Evolutionary conservation across 2,797 vertebrate species (phyloP), one percentile per base, ranked within the genome.

Genomic region (Liparis tanakae): DNA sequence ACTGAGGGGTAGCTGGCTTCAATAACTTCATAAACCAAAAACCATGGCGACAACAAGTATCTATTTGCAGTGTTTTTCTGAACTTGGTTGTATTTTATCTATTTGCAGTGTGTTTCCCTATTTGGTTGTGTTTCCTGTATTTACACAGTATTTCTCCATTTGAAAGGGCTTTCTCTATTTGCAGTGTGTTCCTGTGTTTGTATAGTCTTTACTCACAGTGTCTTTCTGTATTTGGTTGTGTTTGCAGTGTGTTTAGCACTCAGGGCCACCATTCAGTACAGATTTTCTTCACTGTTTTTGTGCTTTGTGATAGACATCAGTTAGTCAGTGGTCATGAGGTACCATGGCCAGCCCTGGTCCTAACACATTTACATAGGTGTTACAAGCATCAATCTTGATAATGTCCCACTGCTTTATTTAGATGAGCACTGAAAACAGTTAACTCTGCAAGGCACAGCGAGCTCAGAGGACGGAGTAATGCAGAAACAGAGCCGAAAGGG

Each of bases 401-500:
- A 41, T 18, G 9, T 39, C 8, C 51, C 46, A 41, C 58, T 36
- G 25, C 71, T 83, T 53, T 44, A 64, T 76, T 80, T 74, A 66
- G 72, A 70, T 37, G 7, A 33, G 56, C 15, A 61, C 44, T 71
- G 39, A 48, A 12, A 67, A 43, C 53, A 66, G 55, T 36, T 44
- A 72, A 20, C 44, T 83, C 78, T 68, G 72, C 1, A 4, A 78
- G 85, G 79, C 82, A 72, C 76, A 44, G 68, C 34, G 65, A 83
- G 85, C 85, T 82, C 78, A 65, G 67, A 82, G 87, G 43, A 73
- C n/a, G 18, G 76, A 76, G 68, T 80, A 59, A 37, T 58, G 58
- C 62, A 72, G 43, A 65, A 61, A 68, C 64, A 68, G 76, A 77
- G 91, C 92, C 89, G 77, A 87, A 72, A 90, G 91, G 88, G 81